Evolutionary conservation across 2,797 vertebrate genomes (phyloP).

Genomic region (Acipenser transmontanus): DNA sequence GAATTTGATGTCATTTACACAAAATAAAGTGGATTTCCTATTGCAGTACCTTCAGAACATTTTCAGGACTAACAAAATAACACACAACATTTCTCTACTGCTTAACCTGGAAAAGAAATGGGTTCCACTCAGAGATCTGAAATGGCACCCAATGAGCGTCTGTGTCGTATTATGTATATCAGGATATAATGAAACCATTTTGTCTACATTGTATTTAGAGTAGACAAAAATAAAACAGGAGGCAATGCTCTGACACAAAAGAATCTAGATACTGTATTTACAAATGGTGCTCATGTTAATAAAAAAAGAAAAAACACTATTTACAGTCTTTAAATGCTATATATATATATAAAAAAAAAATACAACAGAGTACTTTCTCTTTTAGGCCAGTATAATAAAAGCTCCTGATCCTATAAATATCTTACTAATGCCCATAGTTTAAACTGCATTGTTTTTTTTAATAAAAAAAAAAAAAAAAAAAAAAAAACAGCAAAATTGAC

Average conservation of each 20-base stretch:
- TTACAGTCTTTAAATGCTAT: slow-evolving; percentile 29
- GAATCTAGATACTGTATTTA: slow-evolving; percentile 50
- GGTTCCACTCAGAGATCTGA: slow-evolving; percentile 16
- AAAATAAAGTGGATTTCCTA: too few relatives aligned
- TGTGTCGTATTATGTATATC: slow-evolving; percentile 23
- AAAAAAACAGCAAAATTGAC: slow-evolving; percentile 36
- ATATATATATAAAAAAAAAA: slow-evolving; percentile 27
- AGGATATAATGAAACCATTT: slow-evolving; percentile 17
- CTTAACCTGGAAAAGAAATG: slow-evolving; percentile 15
- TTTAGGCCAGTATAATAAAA: slow-evolving; percentile 36
- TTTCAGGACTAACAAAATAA: background rate
- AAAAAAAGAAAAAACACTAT: slow-evolving; percentile 33
- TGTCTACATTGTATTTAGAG: slow-evolving; percentile 15
- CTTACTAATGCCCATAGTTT: slow-evolving; percentile 56
- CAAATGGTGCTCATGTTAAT: slow-evolving; percentile 43
- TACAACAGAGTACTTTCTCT: slow-evolving; percentile 23
- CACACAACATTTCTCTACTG: slow-evolving; percentile 10
- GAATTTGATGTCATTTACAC: too few relatives aligned
- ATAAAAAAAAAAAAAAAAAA: slow-evolving; percentile 45
- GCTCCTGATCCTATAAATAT: slow-evolving; percentile 62
- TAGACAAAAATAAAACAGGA: slow-evolving; percentile 24
- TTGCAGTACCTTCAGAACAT: too few relatives aligned
- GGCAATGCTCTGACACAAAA: slow-evolving; percentile 29
- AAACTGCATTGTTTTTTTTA: slow-evolving; percentile 32
- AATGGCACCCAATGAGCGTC: slow-evolving; percentile 5